Percentiles rank a stretch among this genome's conserved stretches.
Evolutionary conservation across 2,113 vertebrate genomes (phyloP).

Genomic region (Ploceus nigricollis): DNA sequence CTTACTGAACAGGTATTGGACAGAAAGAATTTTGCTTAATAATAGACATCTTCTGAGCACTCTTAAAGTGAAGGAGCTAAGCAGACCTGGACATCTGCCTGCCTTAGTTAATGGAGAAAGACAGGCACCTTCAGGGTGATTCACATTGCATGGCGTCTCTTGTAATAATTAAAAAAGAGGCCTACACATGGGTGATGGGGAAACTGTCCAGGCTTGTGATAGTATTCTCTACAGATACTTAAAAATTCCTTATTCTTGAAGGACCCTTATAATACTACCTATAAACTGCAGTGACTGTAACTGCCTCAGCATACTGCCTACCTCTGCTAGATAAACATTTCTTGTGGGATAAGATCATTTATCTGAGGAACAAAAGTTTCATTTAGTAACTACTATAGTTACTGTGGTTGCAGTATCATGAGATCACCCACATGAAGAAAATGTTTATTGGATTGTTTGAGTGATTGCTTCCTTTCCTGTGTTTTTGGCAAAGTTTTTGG

Average conservation of each 20-base stretch:
- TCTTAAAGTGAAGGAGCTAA: not conserved
- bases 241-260: not conserved
- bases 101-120: not conserved
- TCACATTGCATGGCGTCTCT: not conserved
- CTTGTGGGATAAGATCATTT: constrained; percentile 13
- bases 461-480: constrained; percentile 51
- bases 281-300: not conserved
- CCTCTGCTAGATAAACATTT: constrained; percentile 19
- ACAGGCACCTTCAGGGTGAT: not conserved
- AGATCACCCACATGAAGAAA: constrained; percentile 58
- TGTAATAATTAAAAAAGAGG: not conserved
- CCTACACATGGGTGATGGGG: not conserved
- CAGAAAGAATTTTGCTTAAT: not conserved
- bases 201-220: not conserved
- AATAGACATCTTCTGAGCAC: not conserved
- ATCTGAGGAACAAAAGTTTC: not conserved
- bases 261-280: not conserved
- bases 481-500: constrained; percentile 46
- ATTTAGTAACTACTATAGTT: not conserved
- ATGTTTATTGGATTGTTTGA: constrained; percentile 61
- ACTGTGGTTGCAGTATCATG: constrained; percentile 14
- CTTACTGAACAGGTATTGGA: not conserved
- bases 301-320: not conserved
- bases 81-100: not conserved
- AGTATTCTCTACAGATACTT: not conserved